Evolutionary conservation across 2,888 invertebrate genomes (phyloP), one percentile per base, ranked within the genome.

Genomic region (Dermolepida albohirtum): DNA sequence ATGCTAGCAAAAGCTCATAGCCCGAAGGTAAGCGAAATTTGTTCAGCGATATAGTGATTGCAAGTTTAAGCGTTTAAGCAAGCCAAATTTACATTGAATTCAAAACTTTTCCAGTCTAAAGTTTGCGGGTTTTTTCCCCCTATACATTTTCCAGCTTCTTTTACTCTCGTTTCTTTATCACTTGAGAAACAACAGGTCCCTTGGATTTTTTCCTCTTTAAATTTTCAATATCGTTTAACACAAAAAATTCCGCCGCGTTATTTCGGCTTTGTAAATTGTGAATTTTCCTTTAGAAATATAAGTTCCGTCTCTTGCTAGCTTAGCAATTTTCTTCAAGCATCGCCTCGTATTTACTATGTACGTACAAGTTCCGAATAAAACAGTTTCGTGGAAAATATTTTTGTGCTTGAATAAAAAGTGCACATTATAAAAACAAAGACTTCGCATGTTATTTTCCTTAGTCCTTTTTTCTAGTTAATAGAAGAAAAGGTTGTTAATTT

Each of bases 31-130:
- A 68, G 57, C 52, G 65, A 65, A 64, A 68, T 63, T 67, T 57
- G 68, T 68, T 68, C 65, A 65, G 51, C 68, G 65, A 68, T 68
- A 65, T 57, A 65, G 64, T 65, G 68, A 68, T 68, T 68, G 68
- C 62, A 65, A 68, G 68, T 68, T 68, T 68, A 57, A 68, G 68
- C 68, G 64, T 65, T 65, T 68, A 68, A 59, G 65, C 65, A 65
- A 65, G 52, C 64, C 64, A 64, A 68, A 68, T 68, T 65, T 68
- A 55, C 68, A 64, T 68, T 62, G 65, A 59, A 68, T 68, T 68
- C 51, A 52, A 68, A 68, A 68, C 59, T 68, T 68, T 65, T 68
- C 47, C 64, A 59, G 64, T 65, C 41, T 57, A 68, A 68, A 68
- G 64, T 68, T 68, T 44, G 59, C 14, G 44, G 29, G 40, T 34